phyloP scores from a whole-genome alignment of 2,888 invertebrate species.

The Oligia latruncula region DNA sequence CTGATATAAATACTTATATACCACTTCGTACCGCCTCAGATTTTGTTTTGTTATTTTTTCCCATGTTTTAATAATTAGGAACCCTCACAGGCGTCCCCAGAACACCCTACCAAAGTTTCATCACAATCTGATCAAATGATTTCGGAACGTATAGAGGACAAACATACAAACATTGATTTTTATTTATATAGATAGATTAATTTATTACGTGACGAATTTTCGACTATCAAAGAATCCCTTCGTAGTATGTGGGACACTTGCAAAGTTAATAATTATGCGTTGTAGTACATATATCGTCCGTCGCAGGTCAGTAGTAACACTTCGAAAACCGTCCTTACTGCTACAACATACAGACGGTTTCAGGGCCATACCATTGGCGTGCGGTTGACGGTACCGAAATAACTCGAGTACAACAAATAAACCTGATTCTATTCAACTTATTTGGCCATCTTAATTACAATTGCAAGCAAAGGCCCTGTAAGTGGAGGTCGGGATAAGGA shows the following conservation, averaged over 20 bases:
- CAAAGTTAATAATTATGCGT: neutral
- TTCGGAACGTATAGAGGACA: too few species aligned
- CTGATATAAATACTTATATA: slow-evolving; percentile 1
- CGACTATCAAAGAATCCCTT: neutral
- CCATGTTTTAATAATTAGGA: too few species aligned
- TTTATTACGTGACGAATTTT: neutral
- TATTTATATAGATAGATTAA: neutral
- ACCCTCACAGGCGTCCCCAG: too few species aligned
- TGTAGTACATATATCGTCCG: neutral
- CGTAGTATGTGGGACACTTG: neutral
- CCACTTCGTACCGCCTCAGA: too few species aligned
- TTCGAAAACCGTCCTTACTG: neutral
- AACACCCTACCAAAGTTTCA: too few species aligned
- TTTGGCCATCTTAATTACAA: neutral
- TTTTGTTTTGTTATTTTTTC: too few species aligned
- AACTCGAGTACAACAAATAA: neutral
- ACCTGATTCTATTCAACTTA: neutral
- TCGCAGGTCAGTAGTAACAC: neutral
- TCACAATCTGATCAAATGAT: too few species aligned
- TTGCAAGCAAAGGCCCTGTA: slow-evolving; percentile 15
- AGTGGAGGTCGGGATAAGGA: neutral
- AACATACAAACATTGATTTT: too few species aligned
- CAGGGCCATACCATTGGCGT: neutral
- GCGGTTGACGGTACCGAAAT: neutral
- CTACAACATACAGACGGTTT: neutral